Base-by-base conservation (phyloP, 2,888 invertebrate species). In the Proisotoma minuta region DNA sequence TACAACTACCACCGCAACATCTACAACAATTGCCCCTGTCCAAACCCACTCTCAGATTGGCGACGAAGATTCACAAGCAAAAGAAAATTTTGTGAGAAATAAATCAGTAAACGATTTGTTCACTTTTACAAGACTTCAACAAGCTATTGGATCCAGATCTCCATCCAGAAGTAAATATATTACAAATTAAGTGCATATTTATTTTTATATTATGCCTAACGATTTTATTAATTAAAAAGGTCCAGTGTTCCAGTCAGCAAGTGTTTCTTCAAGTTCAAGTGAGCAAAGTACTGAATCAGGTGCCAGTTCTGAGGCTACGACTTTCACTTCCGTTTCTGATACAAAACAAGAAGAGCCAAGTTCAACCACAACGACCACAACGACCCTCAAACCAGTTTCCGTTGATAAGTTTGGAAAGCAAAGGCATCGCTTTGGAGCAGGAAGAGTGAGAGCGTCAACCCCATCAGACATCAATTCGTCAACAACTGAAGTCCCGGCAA, bases 71-170 rank as follows among this genome's bases (percentile, higher is more conserved):
- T 64, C 61, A 29, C 65, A 62, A 47, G 61, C 68, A 1, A 72
- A 69, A 56, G 73, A 73, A 24, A 66, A 69, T 57, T 72, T 65
- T 62, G 71, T 70, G 8, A 52, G 69, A 49, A 54, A 61, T 24
- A 73, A 73, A 48, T 70, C 73, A 12, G 68, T 70, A 23, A 71
- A 66, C 54, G 73, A 73, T 48, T 62, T 73, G 28, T 73, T 68
- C 48, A 72, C 73, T 26, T 69, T 72, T 22, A 66, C 72, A 0
- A 57, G 73, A 60, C 63, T 73, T 15, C 73, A 73, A 57, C 72
- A 73, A 60, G 73, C 73, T 24, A 72, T 73, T 27, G 66, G 70
- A 26, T 71, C 70, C 34, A 52, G 70, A 60, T 61, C 69, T 34
- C 72, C 72, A 10, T 62, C 68, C 39, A 60, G 70, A 60, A 54